A percentile compares a stretch with the other conserved stretches of the same genome.
phyloP scores from a whole-genome alignment of 2,113 vertebrate genomes.

The Merops nubicus region DNA sequence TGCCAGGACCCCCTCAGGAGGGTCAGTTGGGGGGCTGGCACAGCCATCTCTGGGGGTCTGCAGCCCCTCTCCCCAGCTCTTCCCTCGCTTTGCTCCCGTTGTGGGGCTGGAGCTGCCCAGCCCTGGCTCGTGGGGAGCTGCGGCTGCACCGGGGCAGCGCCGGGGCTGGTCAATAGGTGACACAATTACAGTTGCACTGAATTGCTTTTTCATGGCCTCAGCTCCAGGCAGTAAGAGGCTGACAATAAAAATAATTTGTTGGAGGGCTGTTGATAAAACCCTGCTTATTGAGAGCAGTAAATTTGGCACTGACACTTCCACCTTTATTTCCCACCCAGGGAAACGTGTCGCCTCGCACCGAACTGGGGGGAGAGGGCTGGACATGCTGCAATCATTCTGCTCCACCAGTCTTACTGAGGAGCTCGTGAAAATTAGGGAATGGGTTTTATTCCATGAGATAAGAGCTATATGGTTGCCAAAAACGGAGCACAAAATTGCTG shows the following conservation, averaged over 20 bases:
- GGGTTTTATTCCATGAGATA: slow-evolving; percentile 48
- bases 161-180: not conserved
- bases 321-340: slow-evolving; percentile 58
- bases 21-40: fast-evolving
- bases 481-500: slow-evolving; percentile 5
- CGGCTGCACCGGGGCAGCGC: not conserved
- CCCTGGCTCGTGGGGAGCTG: fast-evolving
- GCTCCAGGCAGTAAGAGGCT: slow-evolving; percentile 10
- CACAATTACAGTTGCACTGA: not conserved
- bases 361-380: not conserved
- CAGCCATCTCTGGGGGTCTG: fast-evolving
- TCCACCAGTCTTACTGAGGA: not conserved
- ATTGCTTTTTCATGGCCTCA: not conserved
- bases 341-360: not conserved
- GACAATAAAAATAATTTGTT: slow-evolving; percentile 67
- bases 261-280: slow-evolving; percentile 53
- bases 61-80: fast-evolving
- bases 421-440: slow-evolving; percentile 59
- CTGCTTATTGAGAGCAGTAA: slow-evolving; percentile 69
- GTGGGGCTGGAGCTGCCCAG: not conserved
- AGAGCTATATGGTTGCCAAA: slow-evolving; percentile 52
- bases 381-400: not conserved
- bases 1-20: not conserved
- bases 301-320: slow-evolving; percentile 41
- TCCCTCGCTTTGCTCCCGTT: too few species aligned